Evolutionary conservation across 1,140 invertebrate genomes (phyloP).

Genomic region (Rhyzopertha dominica): DNA sequence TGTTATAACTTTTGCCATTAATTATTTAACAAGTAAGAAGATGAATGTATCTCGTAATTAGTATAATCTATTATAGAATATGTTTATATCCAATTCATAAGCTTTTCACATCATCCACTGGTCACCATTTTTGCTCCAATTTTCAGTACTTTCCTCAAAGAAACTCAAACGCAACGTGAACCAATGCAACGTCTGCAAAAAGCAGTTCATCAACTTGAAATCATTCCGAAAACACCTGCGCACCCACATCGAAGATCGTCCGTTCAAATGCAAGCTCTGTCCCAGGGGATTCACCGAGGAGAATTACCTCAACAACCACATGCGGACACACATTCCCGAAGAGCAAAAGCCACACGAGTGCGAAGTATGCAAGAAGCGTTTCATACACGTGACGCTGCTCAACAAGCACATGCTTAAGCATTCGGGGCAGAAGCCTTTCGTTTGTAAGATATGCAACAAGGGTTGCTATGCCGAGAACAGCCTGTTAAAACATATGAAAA

Average conservation of each 20-base stretch:
- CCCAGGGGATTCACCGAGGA: constrained; percentile 46
- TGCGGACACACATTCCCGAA: constrained; percentile 59
- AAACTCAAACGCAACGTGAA: constrained; percentile 33
- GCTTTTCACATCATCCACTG: no score
- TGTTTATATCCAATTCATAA: no score
- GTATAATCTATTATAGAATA: no score
- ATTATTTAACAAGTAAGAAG: no score
- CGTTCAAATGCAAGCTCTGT: constrained; percentile 97
- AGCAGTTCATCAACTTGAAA: constrained; percentile 97
- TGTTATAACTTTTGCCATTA: no score
- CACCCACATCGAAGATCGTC: constrained; percentile 96
- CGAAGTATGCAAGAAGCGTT: constrained; percentile 57
- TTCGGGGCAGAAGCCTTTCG: constrained; percentile 58
- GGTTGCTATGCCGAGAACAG: constrained; percentile 51
- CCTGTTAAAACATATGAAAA: constrained; percentile 45
- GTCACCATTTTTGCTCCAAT: no score
- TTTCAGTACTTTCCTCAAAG: constrained; percentile 25
- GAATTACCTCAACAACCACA: constrained; percentile 55
- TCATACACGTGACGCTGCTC: constrained; percentile 55
- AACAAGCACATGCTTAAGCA: constrained; percentile 61
- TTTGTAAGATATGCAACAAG: constrained; percentile 57
- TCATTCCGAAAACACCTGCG: constrained; percentile 96
- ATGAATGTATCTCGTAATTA: no score
- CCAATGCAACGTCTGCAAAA: constrained; percentile 88
- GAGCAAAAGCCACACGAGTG: constrained; percentile 56